Conservation (phyloP, 2,113 vertebrate species). For the Thinocorus orbignyianus region DNA sequence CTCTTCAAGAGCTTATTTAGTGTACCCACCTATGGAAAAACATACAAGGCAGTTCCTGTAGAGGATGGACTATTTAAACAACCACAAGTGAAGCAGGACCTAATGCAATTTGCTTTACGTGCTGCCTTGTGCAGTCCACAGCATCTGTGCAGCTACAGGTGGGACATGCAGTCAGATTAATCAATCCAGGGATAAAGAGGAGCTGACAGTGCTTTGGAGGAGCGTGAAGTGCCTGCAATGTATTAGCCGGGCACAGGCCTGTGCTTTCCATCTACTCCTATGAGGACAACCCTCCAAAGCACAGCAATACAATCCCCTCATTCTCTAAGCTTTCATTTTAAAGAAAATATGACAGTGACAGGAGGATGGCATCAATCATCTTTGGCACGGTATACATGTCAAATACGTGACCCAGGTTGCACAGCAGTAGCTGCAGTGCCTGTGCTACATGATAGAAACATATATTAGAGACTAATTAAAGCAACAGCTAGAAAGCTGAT, state of each 20-base stretch:
- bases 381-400: rapidly evolving
- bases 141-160: slow-evolving; percentile 8
- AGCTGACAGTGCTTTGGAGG: slow-evolving; percentile 45
- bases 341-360: neutral
- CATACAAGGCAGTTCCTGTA: neutral
- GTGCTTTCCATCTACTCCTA: neutral
- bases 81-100: neutral
- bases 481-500: neutral
- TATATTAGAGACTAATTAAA: neutral
- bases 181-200: slow-evolving; percentile 14
- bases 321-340: neutral
- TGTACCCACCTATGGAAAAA: neutral
- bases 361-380: neutral
- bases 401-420: neutral
- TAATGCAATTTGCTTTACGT: neutral
- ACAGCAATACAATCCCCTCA: neutral
- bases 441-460: neutral
- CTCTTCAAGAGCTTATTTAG: neutral
- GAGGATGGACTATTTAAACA: neutral
- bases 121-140: neutral
- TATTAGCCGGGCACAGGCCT: neutral
- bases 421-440: neutral
- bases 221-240: neutral
- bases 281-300: neutral
- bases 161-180: neutral